A percentile compares a stretch with the other conserved stretches of the same genome.
These are phyloP conservation scores for Cromileptes altivelis DNA, from an alignment of 2,113 vertebrate genomes.

Conservation along the genomic window DNA sequence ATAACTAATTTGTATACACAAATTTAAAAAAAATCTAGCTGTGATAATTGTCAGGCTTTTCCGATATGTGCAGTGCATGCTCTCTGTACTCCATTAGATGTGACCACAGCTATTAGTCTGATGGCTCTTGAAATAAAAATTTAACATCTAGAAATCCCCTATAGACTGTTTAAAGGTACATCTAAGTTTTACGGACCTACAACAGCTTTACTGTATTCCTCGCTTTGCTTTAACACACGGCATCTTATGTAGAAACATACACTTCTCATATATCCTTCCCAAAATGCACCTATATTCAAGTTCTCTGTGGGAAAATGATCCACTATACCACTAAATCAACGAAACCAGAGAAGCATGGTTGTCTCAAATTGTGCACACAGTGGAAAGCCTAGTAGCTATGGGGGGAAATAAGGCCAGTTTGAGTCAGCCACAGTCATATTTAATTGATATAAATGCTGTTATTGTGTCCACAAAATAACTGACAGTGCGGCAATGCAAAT, in stretches of 20 bases:
- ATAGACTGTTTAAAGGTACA: not conserved
- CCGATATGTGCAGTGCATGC: not conserved
- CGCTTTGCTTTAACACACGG: not conserved
- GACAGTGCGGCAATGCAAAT: not conserved
- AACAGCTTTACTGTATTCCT: not conserved
- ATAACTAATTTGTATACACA: not conserved
- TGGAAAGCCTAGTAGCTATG: slow-evolving; percentile 17
- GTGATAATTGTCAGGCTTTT: not conserved
- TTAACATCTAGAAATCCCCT: not conserved
- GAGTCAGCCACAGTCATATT: slow-evolving; percentile 35
- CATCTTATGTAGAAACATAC: not conserved
- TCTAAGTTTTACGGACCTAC: too few relatives aligned
- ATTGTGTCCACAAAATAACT: slow-evolving; percentile 21
- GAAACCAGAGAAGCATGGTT: slow-evolving; percentile 4
- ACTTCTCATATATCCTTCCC: not conserved
- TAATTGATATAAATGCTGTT: slow-evolving; percentile 34
- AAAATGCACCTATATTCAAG: not conserved
- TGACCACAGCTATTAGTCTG: not conserved
- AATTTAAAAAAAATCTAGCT: not conserved
- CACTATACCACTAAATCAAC: slow-evolving; percentile 20
- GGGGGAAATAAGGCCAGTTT: slow-evolving; percentile 20
- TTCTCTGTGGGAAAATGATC: not conserved
- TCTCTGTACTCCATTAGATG: not conserved
- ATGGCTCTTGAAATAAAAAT: not conserved
- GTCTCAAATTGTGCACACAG: slow-evolving; percentile 40